Evolutionary conservation across 1,140 invertebrate species (phyloP).

Genomic region (Plodia interpunctella): DNA sequence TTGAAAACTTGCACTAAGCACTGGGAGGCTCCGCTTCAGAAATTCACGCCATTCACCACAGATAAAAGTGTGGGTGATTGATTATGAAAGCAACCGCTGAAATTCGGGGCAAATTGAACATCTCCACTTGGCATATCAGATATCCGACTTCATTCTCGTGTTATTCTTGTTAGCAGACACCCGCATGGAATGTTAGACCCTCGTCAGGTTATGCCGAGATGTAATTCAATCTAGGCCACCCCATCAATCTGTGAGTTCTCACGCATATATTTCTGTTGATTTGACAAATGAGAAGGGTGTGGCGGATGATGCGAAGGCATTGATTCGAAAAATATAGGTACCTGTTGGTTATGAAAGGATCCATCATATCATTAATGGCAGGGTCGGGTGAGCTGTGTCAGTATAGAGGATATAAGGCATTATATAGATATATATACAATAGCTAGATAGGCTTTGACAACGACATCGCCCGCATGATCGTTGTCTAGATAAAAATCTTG

Average conservation of each 20-base stretch:
- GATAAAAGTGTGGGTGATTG: constrained; percentile 9
- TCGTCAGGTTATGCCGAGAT: constrained; percentile 67
- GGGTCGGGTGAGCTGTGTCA: constrained; percentile 17
- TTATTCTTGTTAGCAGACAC: constrained; percentile 53
- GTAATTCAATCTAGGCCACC: constrained; percentile 72
- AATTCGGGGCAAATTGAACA: constrained; percentile 25
- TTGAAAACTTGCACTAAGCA: no score
- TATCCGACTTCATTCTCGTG: constrained; percentile 48
- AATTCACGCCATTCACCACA: background rate
- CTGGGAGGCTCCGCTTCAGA: no score
- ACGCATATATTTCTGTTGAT: constrained; percentile 76
- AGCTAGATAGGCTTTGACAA: no score
- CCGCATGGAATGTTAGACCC: constrained; percentile 65
- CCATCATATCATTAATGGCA: constrained; percentile 19
- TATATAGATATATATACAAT: background rate
- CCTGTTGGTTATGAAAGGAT: constrained; percentile 32
- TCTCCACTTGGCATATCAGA: constrained; percentile 30
- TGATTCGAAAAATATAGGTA: constrained; percentile 33
- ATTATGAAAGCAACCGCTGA: constrained; percentile 7
- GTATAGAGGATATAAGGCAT: background rate
- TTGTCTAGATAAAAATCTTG: no score
- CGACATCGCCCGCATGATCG: no score
- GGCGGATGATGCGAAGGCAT: constrained; percentile 36
- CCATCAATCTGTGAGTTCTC: constrained; percentile 73
- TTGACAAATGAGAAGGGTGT: constrained; percentile 76